Evolutionary conservation across 2,113 vertebrate genomes (phyloP), one percentile per base, ranked within the genome.

Genomic region (Albula glossodonta): DNA sequence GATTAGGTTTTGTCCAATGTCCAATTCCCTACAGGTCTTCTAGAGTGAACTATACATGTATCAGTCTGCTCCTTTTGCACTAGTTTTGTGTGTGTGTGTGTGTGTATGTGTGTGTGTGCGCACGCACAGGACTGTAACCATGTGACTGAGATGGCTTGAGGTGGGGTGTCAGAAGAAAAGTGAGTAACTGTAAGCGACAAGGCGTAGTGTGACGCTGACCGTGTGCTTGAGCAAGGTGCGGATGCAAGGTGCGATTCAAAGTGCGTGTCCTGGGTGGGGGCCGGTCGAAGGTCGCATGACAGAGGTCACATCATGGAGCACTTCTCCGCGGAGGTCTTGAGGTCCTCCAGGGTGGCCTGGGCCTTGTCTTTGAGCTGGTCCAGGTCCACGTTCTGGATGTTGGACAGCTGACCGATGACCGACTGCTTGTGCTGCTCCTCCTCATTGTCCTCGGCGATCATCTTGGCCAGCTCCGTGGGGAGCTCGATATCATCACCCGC

Each of bases 341-440:
- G 96, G 91, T 99, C 97, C 86, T 98, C 98, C 90, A 99, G 90
- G 0, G 97, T 99, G 92, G 97, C 96, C 86, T 99, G 98, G 81
- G 98, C 98, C 92, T 99, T 99, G 94, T 97, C 97, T 87, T 99
- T 99, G 94, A 99, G 94, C 87, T 98, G 97, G 90, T 97, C 95
- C 12, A 99, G 96, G 93, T 99, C 97, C 93, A 99, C 92, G 87
- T 97, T 97, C 94, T 97, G 98, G 93, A 99, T 97, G 96, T 94
- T 98, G 94, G 96, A 94, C 93, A 99, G 95, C 91, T 99, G 98
- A 52, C 98, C 96, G 0, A 99, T 96, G 4, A 99, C 96, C 0
- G 98, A 98, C 92, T 97, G 95, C 94, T 96, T 97, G 89, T 96
- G 96, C 22, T 97, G 92, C 53, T 98, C 98, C 87, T 99, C 98